Conservation (phyloP, 2,797 vertebrate species). For the Dipus sagitta region DNA sequence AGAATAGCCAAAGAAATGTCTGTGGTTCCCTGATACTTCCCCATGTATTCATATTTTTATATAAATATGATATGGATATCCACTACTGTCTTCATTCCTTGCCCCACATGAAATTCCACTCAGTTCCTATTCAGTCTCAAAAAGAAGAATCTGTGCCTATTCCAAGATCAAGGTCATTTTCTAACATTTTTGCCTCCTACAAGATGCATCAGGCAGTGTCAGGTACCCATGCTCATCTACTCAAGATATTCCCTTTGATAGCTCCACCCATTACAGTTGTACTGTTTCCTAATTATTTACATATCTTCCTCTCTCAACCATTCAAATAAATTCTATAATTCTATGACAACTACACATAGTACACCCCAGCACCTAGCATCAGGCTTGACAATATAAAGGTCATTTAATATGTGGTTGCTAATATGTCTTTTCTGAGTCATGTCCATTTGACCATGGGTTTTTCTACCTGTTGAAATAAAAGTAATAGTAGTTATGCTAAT, state of each 20-base stretch:
- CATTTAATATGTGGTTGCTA: neutral
- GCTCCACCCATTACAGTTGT: neutral
- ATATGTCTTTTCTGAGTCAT: constrained; percentile 3
- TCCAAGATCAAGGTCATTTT: neutral
- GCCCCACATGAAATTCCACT: neutral
- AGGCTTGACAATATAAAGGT: neutral
- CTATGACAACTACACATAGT: neutral
- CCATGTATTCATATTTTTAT: neutral
- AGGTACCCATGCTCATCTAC: neutral
- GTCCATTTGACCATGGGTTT: neutral
- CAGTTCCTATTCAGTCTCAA: neutral
- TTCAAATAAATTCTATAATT: neutral
- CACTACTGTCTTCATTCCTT: neutral
- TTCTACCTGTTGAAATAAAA: constrained; percentile 10
- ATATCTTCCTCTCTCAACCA: neutral
- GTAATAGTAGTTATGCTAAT: neutral
- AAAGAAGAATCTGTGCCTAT: neutral
- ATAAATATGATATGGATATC: neutral
- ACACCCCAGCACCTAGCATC: neutral
- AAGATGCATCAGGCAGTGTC: neutral
- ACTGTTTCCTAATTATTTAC: neutral
- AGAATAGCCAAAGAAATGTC: neutral
- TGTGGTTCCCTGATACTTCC: neutral
- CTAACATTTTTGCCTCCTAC: neutral
- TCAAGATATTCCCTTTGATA: neutral